Conservation (phyloP, 2,888 invertebrate species). For the Drosophila greeni region DNA sequence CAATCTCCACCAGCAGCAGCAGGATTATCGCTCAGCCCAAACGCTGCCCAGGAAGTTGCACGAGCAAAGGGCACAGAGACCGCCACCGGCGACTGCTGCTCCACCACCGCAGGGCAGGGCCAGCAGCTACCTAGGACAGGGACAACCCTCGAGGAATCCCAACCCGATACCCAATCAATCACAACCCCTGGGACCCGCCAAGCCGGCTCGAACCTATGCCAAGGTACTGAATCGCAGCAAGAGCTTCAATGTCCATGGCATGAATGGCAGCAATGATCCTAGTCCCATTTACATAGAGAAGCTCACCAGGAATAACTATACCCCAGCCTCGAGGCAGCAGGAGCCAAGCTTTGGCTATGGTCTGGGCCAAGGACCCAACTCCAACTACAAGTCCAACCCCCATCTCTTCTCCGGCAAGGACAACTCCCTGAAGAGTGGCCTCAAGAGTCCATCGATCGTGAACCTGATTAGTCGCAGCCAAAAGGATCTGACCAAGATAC, state of each 20-base stretch:
- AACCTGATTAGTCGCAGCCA: conserved; percentile 91
- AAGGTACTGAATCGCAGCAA: conserved; percentile 89
- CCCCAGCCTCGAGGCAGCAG: not conserved
- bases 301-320: conserved; percentile 75
- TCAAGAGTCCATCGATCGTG: conserved; percentile 91
- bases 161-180: not conserved
- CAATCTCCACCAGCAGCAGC: conserved; percentile 76
- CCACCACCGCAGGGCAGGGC: not conserved
- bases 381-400: conserved; percentile 88
- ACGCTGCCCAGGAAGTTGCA: conserved; percentile 86
- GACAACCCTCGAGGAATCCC: conserved; percentile 6
- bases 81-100: conserved; percentile 50
- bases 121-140: conserved; percentile 14
- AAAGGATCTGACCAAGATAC: conserved; percentile 85
- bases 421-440: conserved; percentile 77
- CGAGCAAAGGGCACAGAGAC: conserved; percentile 45
- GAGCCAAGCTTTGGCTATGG: conserved; percentile 37
- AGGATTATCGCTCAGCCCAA: conserved; percentile 83
- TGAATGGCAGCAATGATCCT: conserved; percentile 80
- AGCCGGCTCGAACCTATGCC: conserved; percentile 87
- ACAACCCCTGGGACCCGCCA: conserved; percentile 82
- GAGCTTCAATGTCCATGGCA: conserved; percentile 89
- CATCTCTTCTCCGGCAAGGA: conserved; percentile 81
- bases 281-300: conserved; percentile 79
- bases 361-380: conserved; percentile 34